A percentile compares a stretch with the other conserved stretches of the same genome.
phyloP scores from a whole-genome alignment of 2,888 invertebrate species.

The Drosophila koepferae region DNA sequence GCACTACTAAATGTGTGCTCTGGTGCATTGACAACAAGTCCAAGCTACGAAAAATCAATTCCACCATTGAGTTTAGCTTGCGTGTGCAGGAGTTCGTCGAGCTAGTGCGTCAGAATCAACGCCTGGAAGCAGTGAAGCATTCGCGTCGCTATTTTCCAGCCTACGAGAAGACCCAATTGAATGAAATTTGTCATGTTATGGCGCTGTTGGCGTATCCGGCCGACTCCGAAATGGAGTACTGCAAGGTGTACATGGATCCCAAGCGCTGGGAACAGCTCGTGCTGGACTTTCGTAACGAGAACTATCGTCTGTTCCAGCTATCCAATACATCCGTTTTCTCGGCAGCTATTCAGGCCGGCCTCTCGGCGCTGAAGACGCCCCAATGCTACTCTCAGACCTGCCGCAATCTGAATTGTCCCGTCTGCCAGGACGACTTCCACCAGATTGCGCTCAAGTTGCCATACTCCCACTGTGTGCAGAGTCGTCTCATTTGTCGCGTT shows the following conservation, averaged over 20 bases:
- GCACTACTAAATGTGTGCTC: slow-evolving; percentile 94
- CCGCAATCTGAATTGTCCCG: slow-evolving; percentile 95
- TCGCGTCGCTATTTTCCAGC: slow-evolving; percentile 96
- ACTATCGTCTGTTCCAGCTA: slow-evolving; percentile 97
- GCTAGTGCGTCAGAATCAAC: slow-evolving; percentile 93
- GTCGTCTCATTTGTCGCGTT: slow-evolving; percentile 95
- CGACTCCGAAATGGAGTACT: slow-evolving; percentile 90
- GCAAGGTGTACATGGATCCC: slow-evolving; percentile 88
- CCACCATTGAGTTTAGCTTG: slow-evolving; percentile 97
- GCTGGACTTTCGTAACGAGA: slow-evolving; percentile 96
- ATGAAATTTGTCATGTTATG: slow-evolving; percentile 97
- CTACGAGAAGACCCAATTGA: slow-evolving; percentile 94
- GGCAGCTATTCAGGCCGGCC: slow-evolving; percentile 92
- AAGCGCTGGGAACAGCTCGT: slow-evolving; percentile 94
- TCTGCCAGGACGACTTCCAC: slow-evolving; percentile 95
- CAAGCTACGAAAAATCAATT: slow-evolving; percentile 96
- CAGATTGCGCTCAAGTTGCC: slow-evolving; percentile 94
- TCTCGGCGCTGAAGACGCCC: slow-evolving; percentile 97
- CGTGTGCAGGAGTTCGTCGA: slow-evolving; percentile 95
- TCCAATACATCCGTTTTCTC: slow-evolving; percentile 96
- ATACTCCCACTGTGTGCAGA: slow-evolving; percentile 98
- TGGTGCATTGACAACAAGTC: slow-evolving; percentile 99
- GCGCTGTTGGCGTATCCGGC: slow-evolving; percentile 97
- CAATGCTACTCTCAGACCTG: slow-evolving; percentile 91
- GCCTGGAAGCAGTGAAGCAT: slow-evolving; percentile 97